Percentiles rank a stretch among this genome's conserved stretches.
These are phyloP conservation scores for Conus betulinus DNA, from an alignment of 1,140 invertebrate genomes.

Conservation along the genomic window DNA sequence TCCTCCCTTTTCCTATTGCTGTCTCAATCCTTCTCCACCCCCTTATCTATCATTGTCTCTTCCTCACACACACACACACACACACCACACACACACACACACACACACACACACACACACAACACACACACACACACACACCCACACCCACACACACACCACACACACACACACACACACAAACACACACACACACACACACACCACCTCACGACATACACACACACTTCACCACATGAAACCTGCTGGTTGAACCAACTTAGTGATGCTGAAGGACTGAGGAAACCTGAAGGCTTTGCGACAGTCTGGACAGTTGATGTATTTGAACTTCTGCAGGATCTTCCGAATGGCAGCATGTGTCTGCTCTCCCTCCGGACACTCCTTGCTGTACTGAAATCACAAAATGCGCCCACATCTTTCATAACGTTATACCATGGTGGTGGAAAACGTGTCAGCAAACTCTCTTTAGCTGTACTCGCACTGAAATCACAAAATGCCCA, in stretches of 20 bases:
- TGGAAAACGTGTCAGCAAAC: too few relatives aligned
- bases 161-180: neutral
- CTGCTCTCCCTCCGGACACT: slow-evolving; percentile 51
- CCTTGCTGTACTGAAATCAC: slow-evolving; percentile 49
- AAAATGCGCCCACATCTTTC: neutral
- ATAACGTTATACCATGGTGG: too few relatives aligned
- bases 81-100: neutral
- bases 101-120: neutral
- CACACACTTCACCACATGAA: slow-evolving; percentile 45
- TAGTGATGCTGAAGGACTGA: slow-evolving; percentile 48
- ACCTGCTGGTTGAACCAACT: slow-evolving; percentile 25
- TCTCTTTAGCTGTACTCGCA: slow-evolving; percentile 44
- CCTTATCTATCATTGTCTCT: too few relatives aligned
- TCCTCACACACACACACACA: neutral
- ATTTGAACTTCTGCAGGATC: slow-evolving; percentile 45
- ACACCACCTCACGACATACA: slow-evolving; percentile 53
- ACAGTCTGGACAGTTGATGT: slow-evolving; percentile 49
- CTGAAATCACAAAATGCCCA: slow-evolving; percentile 39
- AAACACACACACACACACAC: too few relatives aligned
- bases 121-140: too few relatives aligned
- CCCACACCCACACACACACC: neutral
- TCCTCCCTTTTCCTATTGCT: too few relatives aligned
- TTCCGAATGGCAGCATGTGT: slow-evolving; percentile 36
- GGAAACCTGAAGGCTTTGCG: slow-evolving; percentile 39
- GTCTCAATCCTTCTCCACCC: too few relatives aligned